Base-by-base conservation (phyloP, 2,888 invertebrate genomes). In the Epirrita christyi region DNA sequence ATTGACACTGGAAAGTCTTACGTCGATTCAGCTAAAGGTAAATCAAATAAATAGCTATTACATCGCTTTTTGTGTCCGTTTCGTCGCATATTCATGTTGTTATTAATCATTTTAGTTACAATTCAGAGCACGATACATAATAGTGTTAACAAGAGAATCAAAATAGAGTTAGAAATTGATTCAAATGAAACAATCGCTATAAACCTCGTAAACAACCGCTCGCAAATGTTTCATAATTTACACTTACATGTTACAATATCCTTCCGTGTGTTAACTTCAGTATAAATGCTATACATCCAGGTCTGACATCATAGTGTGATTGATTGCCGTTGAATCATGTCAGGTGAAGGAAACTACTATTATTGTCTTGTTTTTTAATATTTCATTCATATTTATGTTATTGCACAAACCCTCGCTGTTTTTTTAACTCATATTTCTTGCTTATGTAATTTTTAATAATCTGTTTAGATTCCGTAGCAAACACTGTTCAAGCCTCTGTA, bases 11-110 rank as follows among this genome's bases (percentile, higher is more conserved):
- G 85, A 56, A 85, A 81, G 71, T 66, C 74, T 5, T 84, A 83
- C 66, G 79, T 87, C 48, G 83, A 76, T 57, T 76, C 81, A 36
- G 83, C 85, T 36, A 87, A 84, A 86, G 86, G 87, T 88, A 83
- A 77, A 53, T 45, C 27, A 29, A 48, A 27, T 9, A 48, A 48
- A 32, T 38, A 14, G 15, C 49, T 43, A n/a, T 14, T n/a, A 14
- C 21, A 55, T 45, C 37, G 51, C 45, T 59, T 59, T 47, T 3
- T 41, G 28, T 58, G 28, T 51, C 40, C 36, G 41, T 55, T 21
- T 47, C 11, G 14, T 56, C 11, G 47, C 47, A 47, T 32, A 56
- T 61, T 60, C 48, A 61, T 56, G 37, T 62, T 52, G 51, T 50
- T 21, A 50, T 59, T 70, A 56, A 44, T 51, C 53, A 58, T 77